Evolutionary conservation across 2,888 invertebrate species (phyloP), one percentile per base, ranked within the genome.

Genomic region (Microctonus aethiopoides): DNA sequence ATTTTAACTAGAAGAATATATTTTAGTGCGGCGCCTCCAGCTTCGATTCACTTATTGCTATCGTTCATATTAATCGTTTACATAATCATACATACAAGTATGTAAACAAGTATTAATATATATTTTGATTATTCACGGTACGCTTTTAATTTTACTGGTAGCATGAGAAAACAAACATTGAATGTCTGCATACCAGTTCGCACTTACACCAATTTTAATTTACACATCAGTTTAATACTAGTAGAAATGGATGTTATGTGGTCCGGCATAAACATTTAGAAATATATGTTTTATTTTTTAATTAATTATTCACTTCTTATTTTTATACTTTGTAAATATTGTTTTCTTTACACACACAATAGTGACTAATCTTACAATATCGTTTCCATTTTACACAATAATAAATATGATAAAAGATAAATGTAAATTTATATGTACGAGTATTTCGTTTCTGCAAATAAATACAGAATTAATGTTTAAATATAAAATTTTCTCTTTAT

Each of bases 41-140:
- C 46, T 13, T 36, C 13, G 22, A 61, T 41, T 52, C 57, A 52
- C 60, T 70, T 60, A 16, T 16, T 46, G 59, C 65, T 70, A 70
- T 70, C 69, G 65, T 70, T 70, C 60, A 70, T 70, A 60, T 60
- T 26, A 32, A 56, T 22, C 36, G 65, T 60, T 61, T 70, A 60
- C 65, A 46, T 46, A 20, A 46, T 16, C 16, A 16, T 46, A 46
- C 16, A 46, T 46, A 46, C 46, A 46, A n/a, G 7, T 46, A 46
- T n/a, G 16, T 46, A n/a, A n/a, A 39, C n/a, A 39, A n/a, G 39
- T 46, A 16, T 46, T 46, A 16, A 5, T 7, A 5, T 29, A 3
- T 29, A 29, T 68, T 46, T 68, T 57, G 46, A 70, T 65, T 61
- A 41, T 54, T 39, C 13, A 56, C 56, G 36, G 56, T 65, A 52